Evolutionary conservation across 2,113 vertebrate species (phyloP), one percentile per base, ranked within the genome.

Genomic region (Lepus americanus): DNA sequence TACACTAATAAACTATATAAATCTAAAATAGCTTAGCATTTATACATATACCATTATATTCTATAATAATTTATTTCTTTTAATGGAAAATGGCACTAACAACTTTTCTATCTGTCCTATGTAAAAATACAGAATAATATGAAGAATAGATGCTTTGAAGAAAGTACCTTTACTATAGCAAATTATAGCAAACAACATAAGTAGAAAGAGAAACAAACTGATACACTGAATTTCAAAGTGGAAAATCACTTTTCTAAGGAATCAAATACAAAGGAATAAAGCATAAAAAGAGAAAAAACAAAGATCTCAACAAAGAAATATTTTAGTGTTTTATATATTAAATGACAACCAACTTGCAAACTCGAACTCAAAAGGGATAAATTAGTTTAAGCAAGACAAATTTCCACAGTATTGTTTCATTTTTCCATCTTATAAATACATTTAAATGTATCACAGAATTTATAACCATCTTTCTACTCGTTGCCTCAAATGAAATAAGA

Each of bases 261-360:
- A 64, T 51, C 80, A 87, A 81, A 20, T 66, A 10, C 51, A 55
- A 67, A 72, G 51, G 44, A 61, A 55, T 29, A 78, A 61, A 93
- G 64, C 72, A 64, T 11, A 44, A 63, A 3, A 64, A 44, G 14
- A 14, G 14, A 74, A 76, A 66, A 82, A 53, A 80, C 31, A 36
- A 64, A 44, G 29, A 76, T 39, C 74, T 82, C 78, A 93, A 88
- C 27, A 27, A 67, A 66, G 59, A 94, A 76, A 49, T 76, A 67
- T 66, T 55, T 77, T 44, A 76, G 61, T 31, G 61, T 59, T 77
- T 83, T 25, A 83, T 67, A 86, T 44, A 83, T 22, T 80, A 76
- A 44, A 59, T 74, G n/a, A 78, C 55, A 81, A 79, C 39, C 31
- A 72, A 66, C 33, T 93, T 88, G 67, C n/a, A 89, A 76, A n/a